A percentile compares a stretch with the other conserved stretches of the same genome.
Conservation (phyloP, 2,113 vertebrate species). For the Crotalus helleri region DNA sequence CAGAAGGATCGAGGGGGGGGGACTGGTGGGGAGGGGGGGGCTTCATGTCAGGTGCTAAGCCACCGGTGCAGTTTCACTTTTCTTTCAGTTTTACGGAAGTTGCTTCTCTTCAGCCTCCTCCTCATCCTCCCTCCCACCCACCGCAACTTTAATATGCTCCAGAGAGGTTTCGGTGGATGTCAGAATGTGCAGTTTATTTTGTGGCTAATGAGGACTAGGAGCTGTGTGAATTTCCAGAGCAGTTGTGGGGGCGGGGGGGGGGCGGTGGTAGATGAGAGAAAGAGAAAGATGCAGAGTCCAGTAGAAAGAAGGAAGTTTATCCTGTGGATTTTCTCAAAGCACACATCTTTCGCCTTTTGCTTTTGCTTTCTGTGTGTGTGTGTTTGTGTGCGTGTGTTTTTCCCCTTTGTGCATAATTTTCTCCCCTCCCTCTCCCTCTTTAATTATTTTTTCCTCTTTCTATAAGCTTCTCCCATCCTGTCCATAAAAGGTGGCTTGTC, state of each 20-base stretch:
- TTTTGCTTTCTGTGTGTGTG: conserved; percentile 37
- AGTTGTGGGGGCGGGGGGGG: background rate
- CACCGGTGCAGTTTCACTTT: conserved; percentile 63
- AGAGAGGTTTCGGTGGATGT: background rate
- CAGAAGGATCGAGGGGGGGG: too few relatives aligned
- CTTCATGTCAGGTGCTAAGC: conserved; percentile 29
- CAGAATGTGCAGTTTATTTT: conserved; percentile 25
- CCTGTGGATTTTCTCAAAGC: conserved; percentile 61
- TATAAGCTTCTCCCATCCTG: conserved; percentile 54
- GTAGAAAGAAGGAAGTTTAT: conserved; percentile 62
- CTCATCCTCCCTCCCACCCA: background rate
- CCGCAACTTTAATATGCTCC: background rate
- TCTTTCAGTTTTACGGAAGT: conserved; percentile 75
- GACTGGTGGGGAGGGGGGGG: background rate
- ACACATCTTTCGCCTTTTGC: conserved; percentile 28
- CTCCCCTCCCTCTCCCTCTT: conserved; percentile 45
- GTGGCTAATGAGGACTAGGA: conserved; percentile 41
- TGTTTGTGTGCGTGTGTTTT: conserved; percentile 4
- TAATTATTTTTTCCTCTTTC: conserved; percentile 55
- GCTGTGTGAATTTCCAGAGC: conserved; percentile 41
- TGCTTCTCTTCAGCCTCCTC: conserved; percentile 2
- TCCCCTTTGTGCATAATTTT: conserved; percentile 24
- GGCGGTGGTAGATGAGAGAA: background rate
- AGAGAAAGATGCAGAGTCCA: conserved; percentile 18
- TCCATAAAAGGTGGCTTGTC: conserved; percentile 74